Base-by-base conservation (phyloP, 2,888 invertebrate genomes). In the Cheilosia vernalis region DNA sequence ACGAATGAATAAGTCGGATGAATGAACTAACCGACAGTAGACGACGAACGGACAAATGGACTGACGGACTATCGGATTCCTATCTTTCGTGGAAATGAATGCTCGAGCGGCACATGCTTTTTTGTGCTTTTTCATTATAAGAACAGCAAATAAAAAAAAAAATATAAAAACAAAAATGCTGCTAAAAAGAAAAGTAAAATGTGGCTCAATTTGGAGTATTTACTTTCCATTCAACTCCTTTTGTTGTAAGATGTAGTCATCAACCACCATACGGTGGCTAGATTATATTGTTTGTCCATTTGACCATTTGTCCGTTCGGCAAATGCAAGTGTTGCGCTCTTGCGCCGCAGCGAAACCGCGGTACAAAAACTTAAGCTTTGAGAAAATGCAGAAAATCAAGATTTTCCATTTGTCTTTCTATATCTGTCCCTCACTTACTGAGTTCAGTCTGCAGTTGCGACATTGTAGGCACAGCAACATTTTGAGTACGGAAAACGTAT, bases 1-100 rank as follows among this genome's bases (percentile, higher is more conserved):
- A 53, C 69, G 60, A 69, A 61, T 69, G 69, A 53, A 76, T 58
- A 51, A 76, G 61, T 33, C 67, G 69, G 24, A 76, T 76, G 60
- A 49, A 76, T 61, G 69, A 44, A 44, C 47, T 42, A 66, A 7
- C 15, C 15, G 30, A 40, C 21, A 19, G 24, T 24, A 24, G 21
- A 40, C 61, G 30, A 47, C 53, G n/a, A 55, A 47, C 53, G 24
- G 17, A 30, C 17, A 47, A 47, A 47, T n/a, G 15, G 17, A 40
- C 58, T 19, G 49, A 64, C 63, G 21, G 19, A 15, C 21, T 76
- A 37, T 13, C 3, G 60, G 69, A 69, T 77, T 61, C 33, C 30
- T 61, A 77, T 69, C 61, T 77, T 61, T 77, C 44, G 61, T 77
- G 37, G 67, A 77, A 77, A 77, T 55, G 53, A 77, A 77, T 67